Conservation (phyloP, 2,888 invertebrate species). For the Chalcosyrphus nemorum region DNA sequence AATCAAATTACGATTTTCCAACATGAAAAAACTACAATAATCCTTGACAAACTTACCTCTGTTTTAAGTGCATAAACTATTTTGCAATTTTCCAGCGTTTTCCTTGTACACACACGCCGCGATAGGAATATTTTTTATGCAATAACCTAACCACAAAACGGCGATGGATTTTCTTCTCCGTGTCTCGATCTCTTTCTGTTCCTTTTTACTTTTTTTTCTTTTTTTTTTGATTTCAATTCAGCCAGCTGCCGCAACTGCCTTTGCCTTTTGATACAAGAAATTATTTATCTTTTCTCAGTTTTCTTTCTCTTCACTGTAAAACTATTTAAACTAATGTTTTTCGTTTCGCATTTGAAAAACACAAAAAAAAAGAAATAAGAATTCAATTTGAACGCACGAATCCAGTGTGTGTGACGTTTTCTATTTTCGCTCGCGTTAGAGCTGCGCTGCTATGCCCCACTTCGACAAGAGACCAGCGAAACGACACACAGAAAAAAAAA, state of each 20-base stretch:
- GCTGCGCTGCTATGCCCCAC: constrained; percentile 69
- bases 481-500: constrained; percentile 34
- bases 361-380: too few species aligned
- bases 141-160: constrained; percentile 74
- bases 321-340: constrained; percentile 7
- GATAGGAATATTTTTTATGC: constrained; percentile 73
- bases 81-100: constrained; percentile 48
- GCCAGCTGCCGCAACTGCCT: constrained; percentile 64
- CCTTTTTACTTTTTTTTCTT: constrained; percentile 26
- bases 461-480: constrained; percentile 64
- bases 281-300: too few species aligned
- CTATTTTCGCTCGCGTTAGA: constrained; percentile 68
- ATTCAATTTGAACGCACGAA: constrained; percentile 43
- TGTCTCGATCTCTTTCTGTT: constrained; percentile 57
- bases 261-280: too few species aligned
- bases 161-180: constrained; percentile 46
- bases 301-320: constrained; percentile 38
- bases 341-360: constrained; percentile 22
- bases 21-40: constrained; percentile 17
- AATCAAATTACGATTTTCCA: constrained; percentile 34
- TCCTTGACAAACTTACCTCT: constrained; percentile 53
- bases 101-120: constrained; percentile 40
- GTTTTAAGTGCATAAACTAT: constrained; percentile 23
- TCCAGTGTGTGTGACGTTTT: constrained; percentile 63
- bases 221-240: constrained; percentile 19